Percentiles rank a stretch among this genome's conserved stretches.
Conservation (phyloP, 2,888 invertebrate species). For the Campoplex nolae region DNA sequence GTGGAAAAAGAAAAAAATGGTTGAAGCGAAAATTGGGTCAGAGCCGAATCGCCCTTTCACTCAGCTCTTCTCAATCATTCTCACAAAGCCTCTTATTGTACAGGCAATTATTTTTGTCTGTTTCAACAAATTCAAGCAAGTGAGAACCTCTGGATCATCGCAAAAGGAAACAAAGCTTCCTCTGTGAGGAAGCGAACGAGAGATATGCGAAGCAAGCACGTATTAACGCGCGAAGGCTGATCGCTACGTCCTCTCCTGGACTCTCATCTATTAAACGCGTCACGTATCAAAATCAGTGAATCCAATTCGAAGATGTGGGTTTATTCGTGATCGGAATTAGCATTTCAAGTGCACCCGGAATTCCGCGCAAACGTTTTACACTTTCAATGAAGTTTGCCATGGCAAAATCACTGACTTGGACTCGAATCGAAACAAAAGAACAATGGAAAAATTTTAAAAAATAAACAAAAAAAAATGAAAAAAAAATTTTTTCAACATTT, state of each 20-base stretch:
- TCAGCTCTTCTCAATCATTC: background rate
- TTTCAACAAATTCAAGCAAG: background rate
- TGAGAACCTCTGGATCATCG: conserved; percentile 14
- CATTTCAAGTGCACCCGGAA: conserved; percentile 10
- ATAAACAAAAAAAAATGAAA: background rate
- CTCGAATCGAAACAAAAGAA: background rate
- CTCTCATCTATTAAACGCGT: conserved; percentile 16
- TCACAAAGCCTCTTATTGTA: background rate
- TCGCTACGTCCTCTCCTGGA: conserved; percentile 17
- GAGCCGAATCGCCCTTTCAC: background rate
- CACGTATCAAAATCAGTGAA: conserved; percentile 52
- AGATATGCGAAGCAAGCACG: conserved; percentile 14
- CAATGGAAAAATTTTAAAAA: too few species aligned
- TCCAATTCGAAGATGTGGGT: conserved; percentile 46
- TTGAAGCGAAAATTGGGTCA: background rate
- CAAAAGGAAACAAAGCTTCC: conserved; percentile 30
- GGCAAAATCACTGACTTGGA: background rate
- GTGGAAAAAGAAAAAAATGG: background rate
- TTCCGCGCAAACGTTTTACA: background rate
- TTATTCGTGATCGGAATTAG: conserved; percentile 44
- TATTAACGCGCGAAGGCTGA: conserved; percentile 28
- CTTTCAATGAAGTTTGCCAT: background rate
- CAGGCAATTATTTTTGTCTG: background rate
- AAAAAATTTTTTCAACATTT: background rate
- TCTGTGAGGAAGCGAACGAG: conserved; percentile 30